Conservation (phyloP, 1,140 invertebrate genomes). For the Harpegnathos saltator region DNA sequence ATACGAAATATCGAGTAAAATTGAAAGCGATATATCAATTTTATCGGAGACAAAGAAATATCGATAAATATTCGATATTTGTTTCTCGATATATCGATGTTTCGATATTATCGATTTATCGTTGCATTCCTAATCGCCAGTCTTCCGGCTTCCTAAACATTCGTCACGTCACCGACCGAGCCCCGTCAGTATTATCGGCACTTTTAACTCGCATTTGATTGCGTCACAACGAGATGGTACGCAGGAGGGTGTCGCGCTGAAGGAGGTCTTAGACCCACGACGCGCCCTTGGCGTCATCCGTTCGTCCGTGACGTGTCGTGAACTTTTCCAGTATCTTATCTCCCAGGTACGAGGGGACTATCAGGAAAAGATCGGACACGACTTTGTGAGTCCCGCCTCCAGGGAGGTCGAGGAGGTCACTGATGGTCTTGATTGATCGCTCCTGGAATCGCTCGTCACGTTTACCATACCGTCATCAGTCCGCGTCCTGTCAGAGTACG, state of each 20-base stretch:
- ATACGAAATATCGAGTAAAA: too few relatives aligned
- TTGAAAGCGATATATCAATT: too few relatives aligned
- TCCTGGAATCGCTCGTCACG: slow-evolving; percentile 55
- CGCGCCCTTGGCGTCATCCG: not conserved
- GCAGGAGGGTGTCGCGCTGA: not conserved
- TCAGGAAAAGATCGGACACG: slow-evolving; percentile 18
- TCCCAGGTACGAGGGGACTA: not conserved
- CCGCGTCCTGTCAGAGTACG: slow-evolving; percentile 21
- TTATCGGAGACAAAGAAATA: too few relatives aligned
- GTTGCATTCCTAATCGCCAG: too few relatives aligned
- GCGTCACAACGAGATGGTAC: slow-evolving; percentile 41
- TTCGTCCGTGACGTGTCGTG: slow-evolving; percentile 19
- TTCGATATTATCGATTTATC: too few relatives aligned
- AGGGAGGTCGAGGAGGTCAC: slow-evolving; percentile 59
- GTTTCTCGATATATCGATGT: too few relatives aligned
- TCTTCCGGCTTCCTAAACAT: not conserved
- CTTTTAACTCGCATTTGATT: slow-evolving; percentile 54
- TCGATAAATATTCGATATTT: too few relatives aligned
- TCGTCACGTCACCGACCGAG: not conserved
- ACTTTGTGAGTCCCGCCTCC: slow-evolving; percentile 21
- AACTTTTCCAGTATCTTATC: slow-evolving; percentile 41
- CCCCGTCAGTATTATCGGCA: slow-evolving; percentile 49
- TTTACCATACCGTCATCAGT: slow-evolving; percentile 35
- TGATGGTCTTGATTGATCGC: slow-evolving; percentile 62
- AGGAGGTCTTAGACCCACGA: slow-evolving; percentile 13